Percentiles rank a stretch among this genome's conserved stretches.
These are phyloP conservation scores for Ctena decussata DNA, from an alignment of 2,888 invertebrate species.

Conservation along the genomic window DNA sequence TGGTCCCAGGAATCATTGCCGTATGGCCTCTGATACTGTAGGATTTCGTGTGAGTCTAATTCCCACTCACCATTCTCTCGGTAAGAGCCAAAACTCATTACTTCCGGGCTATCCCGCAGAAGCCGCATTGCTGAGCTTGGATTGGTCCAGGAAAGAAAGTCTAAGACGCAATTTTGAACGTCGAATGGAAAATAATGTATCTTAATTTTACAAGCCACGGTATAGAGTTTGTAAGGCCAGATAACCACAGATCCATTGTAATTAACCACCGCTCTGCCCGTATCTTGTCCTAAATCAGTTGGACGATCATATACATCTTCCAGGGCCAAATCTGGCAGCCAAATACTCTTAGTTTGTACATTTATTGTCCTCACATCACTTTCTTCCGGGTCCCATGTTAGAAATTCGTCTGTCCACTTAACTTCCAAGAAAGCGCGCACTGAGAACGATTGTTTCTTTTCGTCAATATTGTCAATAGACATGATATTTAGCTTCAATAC, in stretches of 20 bases:
- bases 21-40: neutral
- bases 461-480: conserved; percentile 62
- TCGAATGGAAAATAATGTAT: conserved; percentile 67
- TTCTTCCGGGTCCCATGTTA: conserved; percentile 37
- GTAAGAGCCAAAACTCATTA: neutral
- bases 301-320: conserved; percentile 48
- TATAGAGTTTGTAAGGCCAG: conserved; percentile 59
- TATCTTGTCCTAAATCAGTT: conserved; percentile 55
- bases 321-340: conserved; percentile 59
- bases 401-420: conserved; percentile 60
- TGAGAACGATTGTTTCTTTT: conserved; percentile 55
- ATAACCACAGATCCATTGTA: conserved; percentile 54
- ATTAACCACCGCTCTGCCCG: conserved; percentile 41
- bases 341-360: conserved; percentile 51
- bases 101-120: neutral
- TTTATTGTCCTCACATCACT: conserved; percentile 45
- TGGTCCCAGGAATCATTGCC: conserved; percentile 27
- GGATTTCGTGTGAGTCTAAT: neutral
- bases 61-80: conserved; percentile 45
- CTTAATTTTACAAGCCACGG: conserved; percentile 45
- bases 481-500: conserved; percentile 53
- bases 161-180: conserved; percentile 60
- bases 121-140: conserved; percentile 30
- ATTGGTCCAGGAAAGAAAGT: conserved; percentile 63
- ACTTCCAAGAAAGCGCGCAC: conserved; percentile 54